Evolutionary conservation across 2,888 invertebrate genomes (phyloP).

Genomic region (Euphydryas editha): DNA sequence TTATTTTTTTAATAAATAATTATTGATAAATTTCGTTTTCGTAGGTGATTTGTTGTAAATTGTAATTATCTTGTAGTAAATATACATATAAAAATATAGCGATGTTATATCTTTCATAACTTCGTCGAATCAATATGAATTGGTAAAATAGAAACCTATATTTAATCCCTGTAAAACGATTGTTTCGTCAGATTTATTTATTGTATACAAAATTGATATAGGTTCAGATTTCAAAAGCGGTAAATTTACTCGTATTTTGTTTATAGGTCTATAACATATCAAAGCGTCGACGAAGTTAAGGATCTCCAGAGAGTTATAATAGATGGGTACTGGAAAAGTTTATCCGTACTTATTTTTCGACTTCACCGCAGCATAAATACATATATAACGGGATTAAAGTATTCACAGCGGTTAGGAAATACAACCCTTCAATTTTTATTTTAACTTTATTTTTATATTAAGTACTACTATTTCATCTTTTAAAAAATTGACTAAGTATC

Average conservation of each 20-base stretch:
- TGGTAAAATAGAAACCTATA: background rate
- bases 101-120: background rate
- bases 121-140: background rate
- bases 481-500: no score
- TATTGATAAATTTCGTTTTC: background rate
- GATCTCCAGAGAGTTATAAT: slow-evolving; percentile 65
- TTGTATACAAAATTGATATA: background rate
- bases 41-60: no score
- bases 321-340: slow-evolving; percentile 70
- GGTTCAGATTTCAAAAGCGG: slow-evolving; percentile 7
- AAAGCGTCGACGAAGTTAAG: slow-evolving; percentile 48
- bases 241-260: slow-evolving; percentile 23
- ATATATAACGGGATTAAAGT: slow-evolving; percentile 69
- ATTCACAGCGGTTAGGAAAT: slow-evolving; percentile 61
- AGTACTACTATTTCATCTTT: no score
- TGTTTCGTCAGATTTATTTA: background rate
- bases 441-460: background rate
- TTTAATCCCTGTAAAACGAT: background rate
- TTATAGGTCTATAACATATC: slow-evolving; percentile 39
- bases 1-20: background rate
- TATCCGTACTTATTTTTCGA: slow-evolving; percentile 65
- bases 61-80: no score
- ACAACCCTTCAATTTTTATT: slow-evolving; percentile 21
- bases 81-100: background rate
- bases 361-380: slow-evolving; percentile 65